Evolutionary conservation across 2,888 invertebrate species (phyloP).

Genomic region (Agrochola circellaris): DNA sequence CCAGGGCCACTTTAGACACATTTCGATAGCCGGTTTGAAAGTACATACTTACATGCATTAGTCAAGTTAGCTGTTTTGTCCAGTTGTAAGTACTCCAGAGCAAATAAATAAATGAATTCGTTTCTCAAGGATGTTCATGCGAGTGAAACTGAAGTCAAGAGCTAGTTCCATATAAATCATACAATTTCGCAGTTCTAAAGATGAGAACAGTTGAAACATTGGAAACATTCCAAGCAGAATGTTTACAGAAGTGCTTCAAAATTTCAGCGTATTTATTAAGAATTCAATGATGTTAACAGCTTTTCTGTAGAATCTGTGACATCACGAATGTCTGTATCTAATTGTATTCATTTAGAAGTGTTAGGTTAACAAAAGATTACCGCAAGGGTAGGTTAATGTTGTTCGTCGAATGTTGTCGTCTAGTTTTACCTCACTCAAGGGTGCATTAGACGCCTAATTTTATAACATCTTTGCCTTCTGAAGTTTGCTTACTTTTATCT

Average conservation of each 20-base stretch:
- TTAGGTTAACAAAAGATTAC: constrained; percentile 23
- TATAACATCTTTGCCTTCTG: neutral
- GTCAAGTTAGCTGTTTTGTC: neutral
- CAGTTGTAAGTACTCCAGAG: neutral
- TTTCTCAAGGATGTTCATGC: neutral
- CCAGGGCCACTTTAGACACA: neutral
- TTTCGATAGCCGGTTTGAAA: neutral
- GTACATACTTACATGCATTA: neutral
- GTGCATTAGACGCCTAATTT: constrained; percentile 1
- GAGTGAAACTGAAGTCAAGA: neutral
- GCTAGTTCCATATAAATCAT: neutral
- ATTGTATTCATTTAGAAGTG: constrained; percentile 12
- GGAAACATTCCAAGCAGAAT: constrained; percentile 16
- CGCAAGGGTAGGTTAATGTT: neutral
- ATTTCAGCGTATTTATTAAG: constrained; percentile 10
- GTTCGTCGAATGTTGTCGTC: neutral
- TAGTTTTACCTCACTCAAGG: constrained; percentile 42
- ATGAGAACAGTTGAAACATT: constrained; percentile 7
- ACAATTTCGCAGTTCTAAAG: neutral
- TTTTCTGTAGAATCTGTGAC: neutral
- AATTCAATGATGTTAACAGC: neutral
- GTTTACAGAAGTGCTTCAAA: constrained; percentile 1
- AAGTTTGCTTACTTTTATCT: constrained; percentile 10
- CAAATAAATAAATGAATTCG: neutral
- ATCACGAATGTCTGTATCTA: constrained; percentile 5